Conservation (phyloP, 2,888 invertebrate genomes). For the Pristionchus fissidentatus region DNA sequence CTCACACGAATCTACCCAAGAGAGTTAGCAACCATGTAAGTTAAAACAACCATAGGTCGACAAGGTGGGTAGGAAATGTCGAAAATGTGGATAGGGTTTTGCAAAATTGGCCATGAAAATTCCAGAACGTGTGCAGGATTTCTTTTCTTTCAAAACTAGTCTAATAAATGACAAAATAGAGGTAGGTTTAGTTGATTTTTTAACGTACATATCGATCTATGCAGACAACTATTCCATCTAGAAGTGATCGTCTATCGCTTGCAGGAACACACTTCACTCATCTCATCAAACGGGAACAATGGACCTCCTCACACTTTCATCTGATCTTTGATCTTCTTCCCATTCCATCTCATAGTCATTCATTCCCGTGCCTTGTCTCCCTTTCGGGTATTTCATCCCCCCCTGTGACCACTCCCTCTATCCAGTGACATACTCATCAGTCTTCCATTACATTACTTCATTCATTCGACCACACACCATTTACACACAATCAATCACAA, state of each 20-base stretch:
- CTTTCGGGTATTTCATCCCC: conserved; percentile 13
- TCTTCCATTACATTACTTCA: background rate
- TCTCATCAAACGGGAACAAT: conserved; percentile 43
- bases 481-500: conserved; percentile 2
- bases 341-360: conserved; percentile 9
- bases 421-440: conserved; percentile 12
- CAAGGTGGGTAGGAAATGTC: no score
- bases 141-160: no score
- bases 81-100: no score
- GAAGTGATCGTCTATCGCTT: background rate
- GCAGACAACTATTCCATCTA: no score
- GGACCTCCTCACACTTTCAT: conserved; percentile 64
- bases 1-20: background rate
- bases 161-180: no score
- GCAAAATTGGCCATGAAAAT: no score
- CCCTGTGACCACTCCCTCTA: conserved; percentile 19
- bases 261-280: conserved; percentile 44
- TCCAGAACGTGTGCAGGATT: no score
- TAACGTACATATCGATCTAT: no score
- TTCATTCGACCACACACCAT: conserved; percentile 19
- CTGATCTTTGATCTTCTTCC: conserved; percentile 45
- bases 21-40: conserved; percentile 12
- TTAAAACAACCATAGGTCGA: no score
- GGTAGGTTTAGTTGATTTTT: no score
- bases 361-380: background rate